Evolutionary conservation across 2,888 invertebrate species (phyloP), one percentile per base, ranked within the genome.

Genomic region (Tineola bisselliella): DNA sequence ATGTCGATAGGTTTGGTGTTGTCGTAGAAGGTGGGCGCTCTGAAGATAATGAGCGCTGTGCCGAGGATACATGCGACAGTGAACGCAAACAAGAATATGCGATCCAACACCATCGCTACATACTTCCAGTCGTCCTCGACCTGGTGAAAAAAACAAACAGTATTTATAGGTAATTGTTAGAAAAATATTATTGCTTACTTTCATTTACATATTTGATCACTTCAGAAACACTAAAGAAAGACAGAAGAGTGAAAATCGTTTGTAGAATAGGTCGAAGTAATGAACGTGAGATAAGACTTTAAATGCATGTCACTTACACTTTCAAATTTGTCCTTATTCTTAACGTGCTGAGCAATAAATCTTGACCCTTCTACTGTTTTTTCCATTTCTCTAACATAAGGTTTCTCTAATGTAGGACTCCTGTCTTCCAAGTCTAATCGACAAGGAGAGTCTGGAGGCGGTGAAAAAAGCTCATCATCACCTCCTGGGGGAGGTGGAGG

Each of bases 91-190:
- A 98, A 90, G 88, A 98, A 98, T 72, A 98, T 91, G 72, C 98
- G 91, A 88, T 98, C 98, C 79, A 98, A 89, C 66, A 98, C 98
- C 96, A 98, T 95, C 62, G 92, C 92, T 63, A 98, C 97, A 88
- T 97, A 98, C 81, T 98, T 98, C 98, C 98, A 98, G 87, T 98
- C 98, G 86, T 97, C 97, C 81, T 94, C 95, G 72, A 96, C 95
- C 96, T 96, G 84, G 1, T 81, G 76, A 58, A 4, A 31, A 57
- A 58, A 25, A 15, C 25, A 19, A 13, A 30, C 4, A 10, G 12
- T 6, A 25, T 8, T 19, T 30, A 8, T 25, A 6, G 3, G 6
- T 25, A 25, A 18, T 13, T 30, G 15, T 2, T 10, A 56, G 12
- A 56, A 15, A 15, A 15, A 56, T n/a, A n/a, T n/a, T n/a, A n/a